A percentile compares a stretch with the other conserved stretches of the same genome.
Evolutionary conservation across 1,140 invertebrate genomes (phyloP).

Genomic region (Agrilus planipennis): DNA sequence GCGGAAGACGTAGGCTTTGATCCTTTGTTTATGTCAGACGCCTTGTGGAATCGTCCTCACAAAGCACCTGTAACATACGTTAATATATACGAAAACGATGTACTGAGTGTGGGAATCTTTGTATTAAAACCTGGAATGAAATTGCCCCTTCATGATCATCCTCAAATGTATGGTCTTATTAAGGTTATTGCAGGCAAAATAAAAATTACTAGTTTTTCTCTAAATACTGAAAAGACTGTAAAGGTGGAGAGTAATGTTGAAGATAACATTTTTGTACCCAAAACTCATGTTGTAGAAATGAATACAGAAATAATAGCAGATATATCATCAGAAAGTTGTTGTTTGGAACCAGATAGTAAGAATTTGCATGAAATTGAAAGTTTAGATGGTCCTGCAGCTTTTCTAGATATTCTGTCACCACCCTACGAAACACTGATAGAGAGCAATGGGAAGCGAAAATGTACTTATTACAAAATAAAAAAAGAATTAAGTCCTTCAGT

Average conservation of each 20-base stretch:
- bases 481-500: conserved; percentile 26
- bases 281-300: conserved; percentile 26
- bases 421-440: conserved; percentile 61
- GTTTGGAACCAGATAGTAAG: conserved; percentile 57
- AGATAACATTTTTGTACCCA: conserved; percentile 29
- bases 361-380: conserved; percentile 79
- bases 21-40: conserved; percentile 38
- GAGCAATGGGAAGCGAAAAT: conserved; percentile 41
- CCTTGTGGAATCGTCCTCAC: conserved; percentile 35
- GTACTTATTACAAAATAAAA: conserved; percentile 44
- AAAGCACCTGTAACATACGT: conserved; percentile 73
- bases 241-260: conserved; percentile 30
- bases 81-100: conserved; percentile 65
- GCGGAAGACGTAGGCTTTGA: conserved; percentile 53
- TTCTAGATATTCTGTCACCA: conserved; percentile 83
- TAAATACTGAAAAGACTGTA: conserved; percentile 22
- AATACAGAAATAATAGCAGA: conserved; percentile 23
- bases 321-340: conserved; percentile 39
- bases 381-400: conserved; percentile 64
- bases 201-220: conserved; percentile 48
- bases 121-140: conserved; percentile 61
- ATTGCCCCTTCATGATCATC: conserved; percentile 85
- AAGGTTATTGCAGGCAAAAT: conserved; percentile 68
- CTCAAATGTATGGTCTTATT: conserved; percentile 79
- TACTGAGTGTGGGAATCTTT: conserved; percentile 76